These are phyloP conservation scores for Argyresthia goedartella DNA, from an alignment of 2,888 invertebrate species.

Conservation along the genomic window DNA sequence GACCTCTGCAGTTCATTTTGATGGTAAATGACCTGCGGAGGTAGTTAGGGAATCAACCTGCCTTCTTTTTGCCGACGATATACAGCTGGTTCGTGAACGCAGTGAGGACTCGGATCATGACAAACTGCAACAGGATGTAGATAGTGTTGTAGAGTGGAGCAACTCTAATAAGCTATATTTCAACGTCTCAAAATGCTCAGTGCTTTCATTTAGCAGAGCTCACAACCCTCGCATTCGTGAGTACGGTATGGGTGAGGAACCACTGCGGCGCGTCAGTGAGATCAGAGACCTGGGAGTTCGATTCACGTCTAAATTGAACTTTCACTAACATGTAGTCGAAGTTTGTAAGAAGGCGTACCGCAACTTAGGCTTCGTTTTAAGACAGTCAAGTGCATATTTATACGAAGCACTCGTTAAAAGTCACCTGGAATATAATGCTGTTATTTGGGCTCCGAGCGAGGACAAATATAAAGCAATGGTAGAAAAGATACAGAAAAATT, in stretches of 20 bases:
- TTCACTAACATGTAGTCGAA: not conserved
- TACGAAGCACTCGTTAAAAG: constrained; percentile 6
- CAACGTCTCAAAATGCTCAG: not conserved
- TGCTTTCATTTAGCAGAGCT: not conserved
- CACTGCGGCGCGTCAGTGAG: not conserved
- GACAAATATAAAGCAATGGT: constrained; percentile 3
- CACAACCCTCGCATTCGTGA: not conserved
- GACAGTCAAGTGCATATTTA: not conserved
- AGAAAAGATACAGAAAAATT: constrained; percentile 2
- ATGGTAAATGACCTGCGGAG: constrained; percentile 2
- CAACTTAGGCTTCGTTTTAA: not conserved
- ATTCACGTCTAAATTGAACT: not conserved
- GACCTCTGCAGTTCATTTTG: constrained; percentile 1
- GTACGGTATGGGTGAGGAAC: not conserved
- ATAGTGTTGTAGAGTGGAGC: not conserved
- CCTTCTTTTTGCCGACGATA: constrained; percentile 1
- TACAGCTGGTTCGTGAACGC: not conserved
- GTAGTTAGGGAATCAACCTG: not conserved
- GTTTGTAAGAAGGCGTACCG: not conserved
- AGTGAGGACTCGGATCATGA: not conserved
- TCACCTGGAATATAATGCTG: not conserved
- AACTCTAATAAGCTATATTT: not conserved
- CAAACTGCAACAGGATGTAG: not conserved
- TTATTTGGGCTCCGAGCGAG: constrained; percentile 10
- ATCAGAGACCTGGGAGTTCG: not conserved